Evolutionary conservation across 2,113 vertebrate species (phyloP), one percentile per base, ranked within the genome.

Genomic region (Dendrocopos noguchii): DNA sequence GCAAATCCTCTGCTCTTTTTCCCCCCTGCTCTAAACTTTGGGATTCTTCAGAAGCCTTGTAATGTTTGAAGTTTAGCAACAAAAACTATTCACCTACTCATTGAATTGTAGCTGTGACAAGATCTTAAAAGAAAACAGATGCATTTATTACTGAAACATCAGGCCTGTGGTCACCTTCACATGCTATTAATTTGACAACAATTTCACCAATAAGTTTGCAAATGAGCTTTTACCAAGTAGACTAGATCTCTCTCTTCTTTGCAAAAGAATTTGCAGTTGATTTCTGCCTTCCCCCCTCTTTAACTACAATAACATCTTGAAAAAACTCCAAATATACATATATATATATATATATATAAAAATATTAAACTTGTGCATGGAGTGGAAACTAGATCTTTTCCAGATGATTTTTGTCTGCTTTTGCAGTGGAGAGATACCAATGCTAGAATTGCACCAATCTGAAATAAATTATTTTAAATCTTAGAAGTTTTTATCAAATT

Each of bases 191-290:
- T 88, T 92, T 65, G 83, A 67, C 63, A 66, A 65, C 78, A 91
- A 93, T 36, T 7, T 94, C 63, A 39, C 57, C 71, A 91, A 10
- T 97, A 91, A 96, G 89, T 74, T 97, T 52, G 47, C 72, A 84
- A 86, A 42, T 76, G 20, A 82, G n/a, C n/a, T 82, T 94, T 92
- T 44, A 44, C 24, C 14, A 53, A 82, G 16, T 87, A 66, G 39
- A 44, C 70, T 75, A 52, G 7, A 84, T 84, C 22, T 65, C 19
- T 28, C 4, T 83, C 20, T 60, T 73, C 14, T 34, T 14, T 67
- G 53, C 24, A 75, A 63, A 55, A 85, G 29, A 57, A 5, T 77
- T 84, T 80, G 27, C 56, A 44, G 15, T 61, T 77, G 15, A 0
- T 0, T 13, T 82, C 89, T 56, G 19, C 34, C 4, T 0, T 1